Percentiles rank a stretch among this genome's conserved stretches.
Evolutionary conservation across 37 sponge, comb jelly and placozoan genomes (phyloP).

Genomic region (Haliclona indistincta): DNA sequence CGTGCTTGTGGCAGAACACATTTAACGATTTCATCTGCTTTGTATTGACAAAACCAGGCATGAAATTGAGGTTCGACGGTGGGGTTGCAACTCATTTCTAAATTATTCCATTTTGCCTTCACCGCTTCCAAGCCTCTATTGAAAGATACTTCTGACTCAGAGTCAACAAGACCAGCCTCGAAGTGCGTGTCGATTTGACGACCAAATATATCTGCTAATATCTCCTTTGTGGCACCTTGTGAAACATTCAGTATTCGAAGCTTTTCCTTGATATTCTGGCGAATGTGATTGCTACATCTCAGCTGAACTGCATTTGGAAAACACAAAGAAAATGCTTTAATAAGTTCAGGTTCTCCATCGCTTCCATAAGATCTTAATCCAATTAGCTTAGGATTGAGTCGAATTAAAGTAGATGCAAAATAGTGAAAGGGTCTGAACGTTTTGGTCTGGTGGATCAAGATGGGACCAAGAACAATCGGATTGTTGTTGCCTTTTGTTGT

Average conservation of each 20-base stretch:
- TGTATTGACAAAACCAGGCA: constrained; percentile 30
- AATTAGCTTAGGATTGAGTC: constrained; percentile 12
- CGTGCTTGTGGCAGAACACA: constrained; percentile 1
- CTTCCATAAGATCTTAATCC: constrained; percentile 29
- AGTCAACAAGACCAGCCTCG: constrained; percentile 32
- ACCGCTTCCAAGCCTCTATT: background rate
- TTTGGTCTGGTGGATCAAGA: constrained; percentile 44
- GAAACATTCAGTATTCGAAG: constrained; percentile 8
- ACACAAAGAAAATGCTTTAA: constrained; percentile 24
- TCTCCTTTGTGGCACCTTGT: background rate
- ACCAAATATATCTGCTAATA: constrained; percentile 42
- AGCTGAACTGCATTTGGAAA: constrained; percentile 33
- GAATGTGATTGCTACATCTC: constrained; percentile 27
- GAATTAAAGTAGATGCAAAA: constrained; percentile 24
- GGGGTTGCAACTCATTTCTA: constrained; percentile 16
- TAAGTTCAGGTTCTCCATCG: constrained; percentile 48
- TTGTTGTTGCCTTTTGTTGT: background rate
- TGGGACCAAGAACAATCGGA: constrained; percentile 30
- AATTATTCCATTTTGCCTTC: constrained; percentile 21
- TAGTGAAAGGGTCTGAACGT: constrained; percentile 16
- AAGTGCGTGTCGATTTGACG: constrained; percentile 5
- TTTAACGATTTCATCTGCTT: constrained; percentile 13
- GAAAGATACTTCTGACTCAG: constrained; percentile 7
- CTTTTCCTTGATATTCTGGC: constrained; percentile 37
- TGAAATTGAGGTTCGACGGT: constrained; percentile 13